A percentile compares a stretch with the other conserved stretches of the same genome.
Evolutionary conservation across 2,888 invertebrate genomes (phyloP).

Genomic region (Agrotis clavis): DNA sequence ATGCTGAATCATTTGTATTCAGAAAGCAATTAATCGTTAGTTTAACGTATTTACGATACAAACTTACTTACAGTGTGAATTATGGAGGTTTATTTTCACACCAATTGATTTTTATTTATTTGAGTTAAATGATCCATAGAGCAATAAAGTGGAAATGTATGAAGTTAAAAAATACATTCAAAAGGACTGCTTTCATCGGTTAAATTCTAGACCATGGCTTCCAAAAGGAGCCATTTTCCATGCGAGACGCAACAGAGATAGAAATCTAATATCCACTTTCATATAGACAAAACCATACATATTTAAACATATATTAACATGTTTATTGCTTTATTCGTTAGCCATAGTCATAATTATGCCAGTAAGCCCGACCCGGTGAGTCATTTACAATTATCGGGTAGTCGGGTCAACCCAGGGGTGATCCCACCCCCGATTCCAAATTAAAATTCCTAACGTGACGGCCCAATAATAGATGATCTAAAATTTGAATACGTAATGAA

Average conservation of each 20-base stretch:
- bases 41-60: conserved; percentile 20
- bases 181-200: not conserved
- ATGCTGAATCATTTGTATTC: conserved; percentile 40
- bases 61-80: conserved; percentile 2
- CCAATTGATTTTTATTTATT: not conserved
- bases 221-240: not conserved
- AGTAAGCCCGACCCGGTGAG: conserved; percentile 66
- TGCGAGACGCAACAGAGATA: not conserved
- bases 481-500: conserved; percentile 76
- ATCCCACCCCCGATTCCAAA: conserved; percentile 77
- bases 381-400: conserved; percentile 80
- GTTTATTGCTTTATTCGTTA: conserved; percentile 48
- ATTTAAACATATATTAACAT: conserved; percentile 38
- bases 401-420: conserved; percentile 74
- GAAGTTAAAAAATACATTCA: no score
- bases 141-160: not conserved
- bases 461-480: conserved; percentile 78
- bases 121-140: no score
- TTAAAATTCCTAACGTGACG: conserved; percentile 82
- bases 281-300: conserved; percentile 9
- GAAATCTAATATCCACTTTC: not conserved
- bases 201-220: not conserved
- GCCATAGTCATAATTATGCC: conserved; percentile 16
- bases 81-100: conserved; percentile 4
- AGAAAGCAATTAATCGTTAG: conserved; percentile 43